A percentile compares a stretch with the other conserved stretches of the same genome.
Evolutionary conservation across 2,113 vertebrate genomes (phyloP).

Genomic region (Ardeotis arabs): DNA sequence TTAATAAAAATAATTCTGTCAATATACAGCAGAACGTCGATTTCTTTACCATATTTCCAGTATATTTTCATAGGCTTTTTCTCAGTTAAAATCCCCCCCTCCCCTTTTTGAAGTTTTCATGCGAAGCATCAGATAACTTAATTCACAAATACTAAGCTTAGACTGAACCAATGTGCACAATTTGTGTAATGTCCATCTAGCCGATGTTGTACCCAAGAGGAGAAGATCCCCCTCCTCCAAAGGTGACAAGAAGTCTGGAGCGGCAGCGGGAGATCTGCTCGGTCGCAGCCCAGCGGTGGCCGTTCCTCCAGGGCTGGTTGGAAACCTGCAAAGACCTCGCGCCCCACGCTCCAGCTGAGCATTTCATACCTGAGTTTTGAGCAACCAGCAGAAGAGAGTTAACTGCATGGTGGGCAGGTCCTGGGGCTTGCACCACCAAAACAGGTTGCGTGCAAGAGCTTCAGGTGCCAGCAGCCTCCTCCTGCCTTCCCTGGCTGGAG

Average conservation of each 20-base stretch:
- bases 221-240: neutral
- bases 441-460: neutral
- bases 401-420: neutral
- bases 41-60: conserved; percentile 91
- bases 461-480: neutral
- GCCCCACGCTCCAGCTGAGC: conserved; percentile 61
- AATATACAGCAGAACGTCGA: conserved; percentile 93
- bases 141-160: conserved; percentile 88
- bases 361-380: conserved; percentile 84
- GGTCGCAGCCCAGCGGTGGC: neutral
- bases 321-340: conserved; percentile 42
- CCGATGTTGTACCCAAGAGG: conserved; percentile 44
- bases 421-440: neutral
- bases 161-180: conserved; percentile 87
- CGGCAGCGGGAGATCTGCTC: conserved; percentile 2
- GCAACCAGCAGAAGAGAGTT: conserved; percentile 64
- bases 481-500: neutral
- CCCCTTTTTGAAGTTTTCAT: conserved; percentile 82
- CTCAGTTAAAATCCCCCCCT: conserved; percentile 84
- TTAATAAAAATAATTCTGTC: conserved; percentile 99
- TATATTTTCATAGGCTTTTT: conserved; percentile 83
- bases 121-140: conserved; percentile 90
- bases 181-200: conserved; percentile 69
- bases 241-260: neutral
- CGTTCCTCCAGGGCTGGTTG: neutral